Percentiles rank a stretch among this genome's conserved stretches.
phyloP scores from a whole-genome alignment of 2,888 invertebrate genomes.

The Dicycla oo region DNA sequence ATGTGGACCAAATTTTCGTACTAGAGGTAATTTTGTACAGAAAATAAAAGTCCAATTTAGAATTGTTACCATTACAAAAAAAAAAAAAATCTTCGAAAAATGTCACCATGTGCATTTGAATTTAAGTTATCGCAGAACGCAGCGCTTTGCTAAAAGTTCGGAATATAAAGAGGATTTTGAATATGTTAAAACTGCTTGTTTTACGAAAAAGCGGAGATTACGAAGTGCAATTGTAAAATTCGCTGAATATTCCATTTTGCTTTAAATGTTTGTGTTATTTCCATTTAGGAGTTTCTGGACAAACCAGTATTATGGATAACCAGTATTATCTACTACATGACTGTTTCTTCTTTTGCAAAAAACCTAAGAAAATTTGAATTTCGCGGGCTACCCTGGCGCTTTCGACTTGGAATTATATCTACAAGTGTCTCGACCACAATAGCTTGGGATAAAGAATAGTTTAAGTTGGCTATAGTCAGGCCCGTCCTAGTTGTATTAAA shows the following conservation, averaged over 20 bases:
- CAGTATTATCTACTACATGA: too few species aligned
- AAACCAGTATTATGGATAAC: too few species aligned
- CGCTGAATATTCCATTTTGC: conserved; percentile 63
- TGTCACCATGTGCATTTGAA: conserved; percentile 4
- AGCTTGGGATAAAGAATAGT: neutral
- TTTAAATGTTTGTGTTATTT: conserved; percentile 68
- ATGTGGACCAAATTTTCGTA: neutral
- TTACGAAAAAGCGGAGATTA: conserved; percentile 59
- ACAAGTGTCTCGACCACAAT: neutral
- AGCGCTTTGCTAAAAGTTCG: conserved; percentile 37
- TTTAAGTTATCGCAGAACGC: conserved; percentile 24
- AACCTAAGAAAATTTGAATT: too few species aligned
- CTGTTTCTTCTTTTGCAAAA: too few species aligned
- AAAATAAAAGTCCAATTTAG: conserved; percentile 1
- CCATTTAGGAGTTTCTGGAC: conserved; percentile 49
- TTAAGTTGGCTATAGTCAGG: neutral
- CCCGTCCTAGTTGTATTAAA: neutral
- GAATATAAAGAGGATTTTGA: conserved; percentile 61
- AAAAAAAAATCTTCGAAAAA: conserved; percentile 3
- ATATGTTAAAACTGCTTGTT: conserved; percentile 64
- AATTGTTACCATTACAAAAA: neutral
- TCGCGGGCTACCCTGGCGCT: too few species aligned
- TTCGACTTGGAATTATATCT: neutral
- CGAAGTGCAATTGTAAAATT: conserved; percentile 66
- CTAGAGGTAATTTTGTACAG: neutral